phyloP scores from a whole-genome alignment of 2,888 invertebrate species.

The Sinodicranocentrus sp. region DNA sequence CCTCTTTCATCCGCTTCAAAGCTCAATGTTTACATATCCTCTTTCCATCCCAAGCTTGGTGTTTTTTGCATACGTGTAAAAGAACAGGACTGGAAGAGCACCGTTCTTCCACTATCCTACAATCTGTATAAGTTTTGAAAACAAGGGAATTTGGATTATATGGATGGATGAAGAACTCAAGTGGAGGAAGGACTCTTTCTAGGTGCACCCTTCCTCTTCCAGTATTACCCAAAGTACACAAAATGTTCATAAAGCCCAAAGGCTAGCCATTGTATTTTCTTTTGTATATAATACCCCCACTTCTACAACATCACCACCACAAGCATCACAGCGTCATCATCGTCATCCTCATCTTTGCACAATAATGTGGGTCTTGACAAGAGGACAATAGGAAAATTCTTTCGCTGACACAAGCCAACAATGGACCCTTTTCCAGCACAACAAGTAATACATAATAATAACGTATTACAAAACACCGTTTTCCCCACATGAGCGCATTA shows the following conservation, averaged over 20 bases:
- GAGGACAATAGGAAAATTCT: conserved; percentile 48
- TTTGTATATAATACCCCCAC: not conserved
- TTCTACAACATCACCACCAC: not conserved
- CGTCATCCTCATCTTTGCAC: conserved; percentile 32
- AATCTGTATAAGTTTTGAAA: conserved; percentile 16
- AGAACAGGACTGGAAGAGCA: conserved; percentile 7
- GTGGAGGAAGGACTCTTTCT: not conserved
- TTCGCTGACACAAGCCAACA: conserved; percentile 46
- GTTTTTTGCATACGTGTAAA: conserved; percentile 13
- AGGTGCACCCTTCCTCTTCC: not conserved
- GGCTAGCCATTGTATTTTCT: conserved; percentile 32
- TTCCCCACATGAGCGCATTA: conserved; percentile 6
- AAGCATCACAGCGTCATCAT: conserved; percentile 23
- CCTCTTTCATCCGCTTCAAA: conserved; percentile 33
- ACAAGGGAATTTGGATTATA: conserved; percentile 35
- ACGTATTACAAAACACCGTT: conserved; percentile 19
- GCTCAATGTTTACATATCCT: conserved; percentile 38
- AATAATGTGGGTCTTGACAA: conserved; percentile 42
- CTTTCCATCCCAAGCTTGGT: not conserved
- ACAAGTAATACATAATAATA: conserved; percentile 46
- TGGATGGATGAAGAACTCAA: conserved; percentile 36
- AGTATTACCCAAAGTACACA: conserved; percentile 25
- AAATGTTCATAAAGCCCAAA: conserved; percentile 38
- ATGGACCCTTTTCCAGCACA: conserved; percentile 48
- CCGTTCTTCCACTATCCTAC: not conserved